Evolutionary conservation across 2,797 vertebrate species (phyloP).

Genomic region (Neopelma chrysocephalum): DNA sequence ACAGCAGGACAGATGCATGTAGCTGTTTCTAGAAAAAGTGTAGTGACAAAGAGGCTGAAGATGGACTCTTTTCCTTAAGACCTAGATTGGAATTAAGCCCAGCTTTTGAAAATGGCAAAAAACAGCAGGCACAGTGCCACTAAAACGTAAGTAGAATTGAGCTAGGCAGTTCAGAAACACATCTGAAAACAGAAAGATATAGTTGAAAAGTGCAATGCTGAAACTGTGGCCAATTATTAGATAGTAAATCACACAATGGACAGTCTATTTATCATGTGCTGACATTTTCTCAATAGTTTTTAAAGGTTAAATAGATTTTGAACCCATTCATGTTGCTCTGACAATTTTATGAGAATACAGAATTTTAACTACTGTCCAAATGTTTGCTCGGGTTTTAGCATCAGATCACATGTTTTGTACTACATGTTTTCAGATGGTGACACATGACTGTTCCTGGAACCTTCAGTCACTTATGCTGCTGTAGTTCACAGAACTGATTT

Average conservation of each 20-base stretch:
- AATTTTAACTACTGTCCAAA: not conserved
- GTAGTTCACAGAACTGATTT: not conserved
- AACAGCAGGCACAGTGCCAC: not conserved
- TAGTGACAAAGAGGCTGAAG: not conserved
- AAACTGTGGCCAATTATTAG: not conserved
- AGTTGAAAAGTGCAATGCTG: not conserved
- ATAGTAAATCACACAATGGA: not conserved
- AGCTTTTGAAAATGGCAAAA: not conserved
- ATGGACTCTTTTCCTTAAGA: not conserved
- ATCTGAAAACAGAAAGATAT: not conserved
- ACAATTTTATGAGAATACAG: not conserved
- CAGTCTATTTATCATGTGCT: not conserved
- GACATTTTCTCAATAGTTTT: not conserved
- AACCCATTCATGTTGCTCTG: not conserved
- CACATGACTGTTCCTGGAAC: not conserved
- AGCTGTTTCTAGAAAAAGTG: not conserved
- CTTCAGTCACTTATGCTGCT: not conserved
- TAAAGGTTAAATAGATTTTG: not conserved
- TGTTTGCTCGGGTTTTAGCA: not conserved
- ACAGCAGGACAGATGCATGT: not conserved
- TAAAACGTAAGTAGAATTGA: not conserved
- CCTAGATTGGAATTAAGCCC: not conserved
- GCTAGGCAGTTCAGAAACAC: not conserved
- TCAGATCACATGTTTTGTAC: not conserved
- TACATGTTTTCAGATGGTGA: not conserved